A percentile compares a stretch with the other conserved stretches of the same genome.
These are phyloP conservation scores for Phylloscopus whistleri DNA, from an alignment of 2,113 vertebrate genomes.

Conservation along the genomic window DNA sequence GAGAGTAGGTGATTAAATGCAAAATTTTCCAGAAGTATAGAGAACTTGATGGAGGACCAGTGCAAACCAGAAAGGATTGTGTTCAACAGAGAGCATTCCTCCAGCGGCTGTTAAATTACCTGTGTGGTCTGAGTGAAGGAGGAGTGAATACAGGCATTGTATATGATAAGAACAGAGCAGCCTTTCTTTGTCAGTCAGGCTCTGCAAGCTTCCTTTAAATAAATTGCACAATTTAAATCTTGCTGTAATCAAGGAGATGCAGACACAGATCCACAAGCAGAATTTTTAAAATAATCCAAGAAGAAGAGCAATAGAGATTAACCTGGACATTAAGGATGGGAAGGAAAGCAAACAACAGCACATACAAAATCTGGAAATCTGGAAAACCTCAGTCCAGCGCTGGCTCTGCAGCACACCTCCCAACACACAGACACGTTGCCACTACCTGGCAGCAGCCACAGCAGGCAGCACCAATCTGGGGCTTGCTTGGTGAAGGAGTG, in stretches of 20 bases:
- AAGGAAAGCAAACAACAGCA: background rate
- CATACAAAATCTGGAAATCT: background rate
- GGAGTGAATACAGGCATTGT: constrained; percentile 25
- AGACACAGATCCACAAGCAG: background rate
- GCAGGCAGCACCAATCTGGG: background rate
- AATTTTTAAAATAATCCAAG: background rate
- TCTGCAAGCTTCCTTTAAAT: background rate
- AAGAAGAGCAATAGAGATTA: background rate
- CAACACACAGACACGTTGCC: fast-evolving
- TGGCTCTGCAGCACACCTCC: background rate
- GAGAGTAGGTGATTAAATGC: background rate
- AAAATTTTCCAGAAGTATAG: background rate
- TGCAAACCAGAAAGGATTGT: background rate
- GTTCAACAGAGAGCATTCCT: background rate
- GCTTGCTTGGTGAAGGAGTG: background rate
- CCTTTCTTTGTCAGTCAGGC: constrained; percentile 21
- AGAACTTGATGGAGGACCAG: background rate
- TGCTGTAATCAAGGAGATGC: background rate
- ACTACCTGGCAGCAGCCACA: background rate
- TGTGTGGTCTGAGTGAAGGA: constrained; percentile 30
- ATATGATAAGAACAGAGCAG: background rate
- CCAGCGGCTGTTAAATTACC: background rate
- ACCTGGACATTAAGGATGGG: background rate
- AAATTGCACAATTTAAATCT: background rate
- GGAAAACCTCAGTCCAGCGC: background rate